Evolutionary conservation across 2,113 vertebrate species (phyloP).

Genomic region (Mirza zaza): DNA sequence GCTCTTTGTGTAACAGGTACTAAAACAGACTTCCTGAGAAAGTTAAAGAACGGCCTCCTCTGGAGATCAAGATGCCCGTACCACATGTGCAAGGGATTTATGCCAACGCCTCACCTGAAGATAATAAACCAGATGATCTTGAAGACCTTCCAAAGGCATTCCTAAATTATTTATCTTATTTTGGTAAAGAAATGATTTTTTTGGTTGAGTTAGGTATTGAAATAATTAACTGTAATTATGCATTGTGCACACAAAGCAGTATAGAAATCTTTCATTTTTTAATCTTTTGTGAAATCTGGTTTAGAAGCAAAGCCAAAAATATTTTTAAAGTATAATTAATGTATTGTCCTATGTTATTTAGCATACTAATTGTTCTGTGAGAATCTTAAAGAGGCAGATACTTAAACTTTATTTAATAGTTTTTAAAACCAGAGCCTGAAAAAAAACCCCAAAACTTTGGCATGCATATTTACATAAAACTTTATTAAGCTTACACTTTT

Average conservation of each 20-base stretch:
- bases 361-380: conserved; percentile 2
- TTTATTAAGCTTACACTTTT: background rate
- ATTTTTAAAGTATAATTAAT: background rate
- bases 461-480: background rate
- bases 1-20: background rate
- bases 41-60: background rate
- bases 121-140: background rate
- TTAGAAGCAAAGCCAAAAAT: background rate
- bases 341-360: background rate
- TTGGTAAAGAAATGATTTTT: background rate
- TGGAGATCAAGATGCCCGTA: conserved; percentile 4
- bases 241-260: background rate
- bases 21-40: background rate
- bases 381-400: background rate
- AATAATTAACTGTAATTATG: background rate
- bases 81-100: background rate
- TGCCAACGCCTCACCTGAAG: background rate
- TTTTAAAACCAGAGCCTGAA: conserved; percentile 12
- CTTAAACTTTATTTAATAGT: background rate
- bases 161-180: background rate
- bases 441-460: background rate
- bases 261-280: background rate
- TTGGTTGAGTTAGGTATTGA: background rate
- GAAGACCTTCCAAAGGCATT: background rate
- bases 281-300: background rate